Conservation (phyloP, 2,797 vertebrate genomes). For the Propithecus deckenii region DNA sequence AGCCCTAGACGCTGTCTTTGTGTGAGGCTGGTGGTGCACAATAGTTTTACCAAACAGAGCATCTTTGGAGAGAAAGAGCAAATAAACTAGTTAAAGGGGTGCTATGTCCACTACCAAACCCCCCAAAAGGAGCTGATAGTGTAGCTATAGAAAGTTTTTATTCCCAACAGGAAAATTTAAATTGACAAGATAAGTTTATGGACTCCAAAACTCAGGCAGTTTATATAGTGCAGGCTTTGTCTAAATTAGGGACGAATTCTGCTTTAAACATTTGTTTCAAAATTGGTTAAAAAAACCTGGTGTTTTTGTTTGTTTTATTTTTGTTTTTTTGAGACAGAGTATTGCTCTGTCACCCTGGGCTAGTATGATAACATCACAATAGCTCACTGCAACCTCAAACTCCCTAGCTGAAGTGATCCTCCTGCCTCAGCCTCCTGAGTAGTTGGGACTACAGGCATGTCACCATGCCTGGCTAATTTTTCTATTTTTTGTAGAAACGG, state of each 20-base stretch:
- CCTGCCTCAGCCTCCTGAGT: no score
- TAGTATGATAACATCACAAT: no score
- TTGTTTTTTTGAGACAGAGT: no score
- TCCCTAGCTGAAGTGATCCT: no score
- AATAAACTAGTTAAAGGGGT: not conserved
- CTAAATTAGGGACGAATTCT: not conserved
- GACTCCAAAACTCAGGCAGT: not conserved
- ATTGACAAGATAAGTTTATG: not conserved
- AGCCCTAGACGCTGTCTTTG: not conserved
- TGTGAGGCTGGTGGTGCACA: not conserved
- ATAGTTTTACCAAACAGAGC: not conserved
- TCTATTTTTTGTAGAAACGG: no score
- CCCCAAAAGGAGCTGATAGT: not conserved
- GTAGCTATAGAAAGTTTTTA: not conserved
- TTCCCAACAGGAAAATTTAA: not conserved
- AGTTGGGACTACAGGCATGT: no score
- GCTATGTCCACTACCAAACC: not conserved
- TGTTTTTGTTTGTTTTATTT: no score
- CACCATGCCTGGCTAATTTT: no score
- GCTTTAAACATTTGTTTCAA: constrained; percentile 9
- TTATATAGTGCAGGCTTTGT: not conserved
- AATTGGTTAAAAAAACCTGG: not conserved
- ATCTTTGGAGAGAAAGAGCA: not conserved
- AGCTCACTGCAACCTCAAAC: no score
- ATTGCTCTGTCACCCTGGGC: no score